Base-by-base conservation (phyloP, 1,140 invertebrate species). In the Pseudoatta argentina region DNA sequence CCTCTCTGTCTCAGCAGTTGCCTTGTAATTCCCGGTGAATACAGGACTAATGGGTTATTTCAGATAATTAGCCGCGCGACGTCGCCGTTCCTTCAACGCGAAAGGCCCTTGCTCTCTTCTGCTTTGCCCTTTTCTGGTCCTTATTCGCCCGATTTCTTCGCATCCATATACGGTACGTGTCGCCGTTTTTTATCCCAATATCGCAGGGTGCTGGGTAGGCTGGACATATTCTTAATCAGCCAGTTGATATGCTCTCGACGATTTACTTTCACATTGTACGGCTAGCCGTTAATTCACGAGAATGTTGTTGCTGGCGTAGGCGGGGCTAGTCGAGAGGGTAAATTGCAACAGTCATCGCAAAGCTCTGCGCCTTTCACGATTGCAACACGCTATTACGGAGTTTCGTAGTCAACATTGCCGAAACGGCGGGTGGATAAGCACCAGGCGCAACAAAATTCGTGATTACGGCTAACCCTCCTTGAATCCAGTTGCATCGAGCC, bases 21-120 rank as follows among this genome's bases (percentile, higher is more conserved):
- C 82, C 85, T 82, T 75, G 88, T 93, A 93, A 92, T 92, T 91
- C 87, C 88, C 88, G 86, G 88, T 91, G 91, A 92, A 93, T 94
- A 93, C 92, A 90, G 89, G 91, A 87, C 92, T 93, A 94, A 94
- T 94, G 94, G 94, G 92, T 94, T 94, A 94, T 93, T 93, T 92
- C 91, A 91, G 93, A 92, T 94, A 94, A 94, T 94, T 94, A 94
- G 92, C 87, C 66, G 87, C 79, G 87, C 82, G 85, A 87, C 90
- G 81, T 87, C 79, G 69, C 86, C 81, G 86, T 91, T 87, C 91
- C 87, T 89, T 81, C 63, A n/a, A 21, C 48, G 67, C 55, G 64
- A 90, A 91, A 92, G 91, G 91, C 53, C 61, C 10, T 24, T 39
- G 18, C 55, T 39, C 59, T 14, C 14, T 34, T 48, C 24, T 24